Percentiles rank a stretch among this genome's conserved stretches.
Conservation (phyloP, 2,888 invertebrate species). For the Hoplodrina blanda region DNA sequence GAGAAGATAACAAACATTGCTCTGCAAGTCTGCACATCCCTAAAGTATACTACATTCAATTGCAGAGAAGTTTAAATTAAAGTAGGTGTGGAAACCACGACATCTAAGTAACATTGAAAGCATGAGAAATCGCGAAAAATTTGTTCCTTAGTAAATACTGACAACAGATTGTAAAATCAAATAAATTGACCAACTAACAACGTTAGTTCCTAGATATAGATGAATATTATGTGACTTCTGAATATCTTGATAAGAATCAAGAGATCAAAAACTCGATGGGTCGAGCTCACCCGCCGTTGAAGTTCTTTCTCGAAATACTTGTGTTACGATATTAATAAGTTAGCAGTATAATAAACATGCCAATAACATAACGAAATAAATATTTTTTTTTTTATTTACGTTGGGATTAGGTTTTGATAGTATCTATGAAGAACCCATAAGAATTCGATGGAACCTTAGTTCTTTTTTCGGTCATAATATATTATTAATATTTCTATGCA, state of each 20-base stretch:
- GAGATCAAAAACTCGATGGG: neutral
- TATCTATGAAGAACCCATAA: neutral
- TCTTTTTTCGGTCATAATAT: neutral
- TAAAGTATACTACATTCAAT: neutral
- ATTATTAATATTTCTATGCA: neutral
- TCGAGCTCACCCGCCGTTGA: neutral
- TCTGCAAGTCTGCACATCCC: neutral
- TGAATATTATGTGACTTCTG: neutral
- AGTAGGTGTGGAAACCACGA: neutral
- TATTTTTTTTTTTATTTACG: conserved; percentile 1
- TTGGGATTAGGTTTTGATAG: neutral
- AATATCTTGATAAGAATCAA: neutral
- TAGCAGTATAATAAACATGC: neutral
- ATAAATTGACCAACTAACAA: neutral
- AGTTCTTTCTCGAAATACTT: neutral
- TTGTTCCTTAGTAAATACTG: conserved; percentile 66
- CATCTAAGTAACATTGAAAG: conserved; percentile 46
- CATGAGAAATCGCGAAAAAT: conserved; percentile 47
- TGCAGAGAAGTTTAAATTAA: neutral
- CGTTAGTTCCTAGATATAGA: conserved; percentile 3
- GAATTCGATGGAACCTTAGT: neutral
- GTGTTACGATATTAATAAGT: neutral
- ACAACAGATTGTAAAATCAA: conserved; percentile 7
- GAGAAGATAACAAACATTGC: neutral
- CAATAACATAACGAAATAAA: neutral